Base-by-base conservation (phyloP, 2,113 vertebrate genomes). In the Calidris pygmaea region DNA sequence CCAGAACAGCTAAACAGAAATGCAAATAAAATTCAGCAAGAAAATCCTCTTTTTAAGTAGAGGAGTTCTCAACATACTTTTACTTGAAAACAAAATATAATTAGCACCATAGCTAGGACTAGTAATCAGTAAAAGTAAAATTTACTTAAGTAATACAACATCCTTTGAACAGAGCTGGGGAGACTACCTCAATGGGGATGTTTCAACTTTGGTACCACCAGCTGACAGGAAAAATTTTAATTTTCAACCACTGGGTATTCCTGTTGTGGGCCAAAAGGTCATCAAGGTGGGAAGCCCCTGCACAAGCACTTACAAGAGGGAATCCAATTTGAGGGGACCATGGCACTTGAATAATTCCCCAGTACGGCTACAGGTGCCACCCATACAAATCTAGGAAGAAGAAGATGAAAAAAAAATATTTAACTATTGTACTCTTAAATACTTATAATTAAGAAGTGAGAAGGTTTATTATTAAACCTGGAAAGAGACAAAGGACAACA, bases 201-300 rank as follows among this genome's bases (percentile, higher is more conserved):
- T 77, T 96, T 74, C 82, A 76, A 37, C 15, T 52, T 24, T 29
- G 12, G 30, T 60, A 48, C 8, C 45, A 95, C 80, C 87, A 97
- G 70, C 81, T 97, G 90, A 92, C 63, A 95, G 90, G 87, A 27
- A 96, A 90, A 92, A 29, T 89, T 96, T 94, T 97, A 52, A 60
- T 96, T 95, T 80, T 86, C 53, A 82, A 80, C 89, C 62, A 87
- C 79, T 91, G 39, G 10, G 68, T 94, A 94, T 96, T 96, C 88
- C 93, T 95, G 56, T n/a, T 94, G 60, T 63, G 92, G 27, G 76
- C 48, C 93, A 96, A 97, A 94, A 92, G 73, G 47, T 92, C 90
- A 68, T 90, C 58, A 93, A 66, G 74, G 55, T 75, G 75, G 85
- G 74, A 96, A 96, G 93, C 67, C 94, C 70, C 86, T 10, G 10